Percentiles rank a stretch among this genome's conserved stretches.
phyloP scores from a whole-genome alignment of 2,113 vertebrate species.

The Dicrurus megarhynchus region DNA sequence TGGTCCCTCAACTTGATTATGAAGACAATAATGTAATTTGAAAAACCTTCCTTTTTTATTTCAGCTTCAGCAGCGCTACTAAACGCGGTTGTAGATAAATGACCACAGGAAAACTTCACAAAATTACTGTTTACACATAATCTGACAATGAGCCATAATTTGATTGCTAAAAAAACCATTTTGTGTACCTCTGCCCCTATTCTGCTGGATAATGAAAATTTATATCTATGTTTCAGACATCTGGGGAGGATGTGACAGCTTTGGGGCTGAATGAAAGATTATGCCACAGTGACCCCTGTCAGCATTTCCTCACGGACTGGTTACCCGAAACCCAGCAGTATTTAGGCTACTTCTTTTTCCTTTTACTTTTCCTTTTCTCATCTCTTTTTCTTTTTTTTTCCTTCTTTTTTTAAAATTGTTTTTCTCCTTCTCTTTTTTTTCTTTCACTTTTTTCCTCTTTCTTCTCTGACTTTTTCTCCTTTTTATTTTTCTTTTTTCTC shows the following conservation, averaged over 20 bases:
- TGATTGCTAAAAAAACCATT: slow-evolving; percentile 88
- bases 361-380: too few species aligned
- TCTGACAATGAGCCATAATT: slow-evolving; percentile 84
- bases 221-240: slow-evolving; percentile 85
- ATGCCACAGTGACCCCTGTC: slow-evolving; percentile 87
- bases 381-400: rapidly evolving
- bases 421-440: rapidly evolving
- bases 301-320: slow-evolving; percentile 81
- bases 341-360: slow-evolving; percentile 64
- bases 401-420: rapidly evolving
- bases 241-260: slow-evolving; percentile 87
- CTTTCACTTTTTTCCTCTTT: rapidly evolving
- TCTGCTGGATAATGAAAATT: slow-evolving; percentile 87
- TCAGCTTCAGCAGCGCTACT: slow-evolving; percentile 69
- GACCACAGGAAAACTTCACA: slow-evolving; percentile 84
- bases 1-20: slow-evolving; percentile 75
- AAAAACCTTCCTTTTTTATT: slow-evolving; percentile 54
- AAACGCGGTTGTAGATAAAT: slow-evolving; percentile 79
- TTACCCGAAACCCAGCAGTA: slow-evolving; percentile 83
- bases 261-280: slow-evolving; percentile 89
- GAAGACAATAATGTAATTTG: slow-evolving; percentile 78
- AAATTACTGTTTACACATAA: slow-evolving; percentile 85
- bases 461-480: rapidly evolving
- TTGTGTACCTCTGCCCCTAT: slow-evolving; percentile 86
- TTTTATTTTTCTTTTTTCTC: not conserved